Conservation (phyloP, 2,888 invertebrate species). For the Hybos culiciformis region DNA sequence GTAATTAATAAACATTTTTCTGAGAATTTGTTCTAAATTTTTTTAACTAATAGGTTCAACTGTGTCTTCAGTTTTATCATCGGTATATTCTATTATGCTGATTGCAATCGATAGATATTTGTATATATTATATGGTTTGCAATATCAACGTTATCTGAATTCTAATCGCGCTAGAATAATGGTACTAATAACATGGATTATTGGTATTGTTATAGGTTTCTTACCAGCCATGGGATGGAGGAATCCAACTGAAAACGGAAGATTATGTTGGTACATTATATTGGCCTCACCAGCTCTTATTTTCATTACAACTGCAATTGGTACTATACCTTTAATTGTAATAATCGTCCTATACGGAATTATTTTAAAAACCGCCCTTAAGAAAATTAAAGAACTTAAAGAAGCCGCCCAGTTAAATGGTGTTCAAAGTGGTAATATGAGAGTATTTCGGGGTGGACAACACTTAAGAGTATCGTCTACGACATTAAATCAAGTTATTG, state of each 20-base stretch:
- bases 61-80: conserved; percentile 48
- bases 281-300: conserved; percentile 43
- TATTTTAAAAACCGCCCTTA: conserved; percentile 44
- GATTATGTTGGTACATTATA: conserved; percentile 44
- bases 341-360: conserved; percentile 42
- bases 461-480: neutral
- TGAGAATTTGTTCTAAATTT: neutral
- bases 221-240: conserved; percentile 46
- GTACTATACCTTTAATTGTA: conserved; percentile 39
- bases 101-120: conserved; percentile 51
- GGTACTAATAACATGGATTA: conserved; percentile 42
- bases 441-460: conserved; percentile 21
- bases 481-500: neutral
- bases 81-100: conserved; percentile 48
- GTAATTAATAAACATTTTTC: conserved; percentile 18
- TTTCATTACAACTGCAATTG: conserved; percentile 41
- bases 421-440: conserved; percentile 26
- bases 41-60: conserved; percentile 39
- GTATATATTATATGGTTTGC: conserved; percentile 48
- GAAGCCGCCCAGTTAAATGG: conserved; percentile 30
- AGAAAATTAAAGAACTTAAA: conserved; percentile 39
- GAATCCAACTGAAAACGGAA: conserved; percentile 38
- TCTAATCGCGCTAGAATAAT: conserved; percentile 43
- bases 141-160: conserved; percentile 47
- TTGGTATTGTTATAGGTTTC: conserved; percentile 44